Conservation (phyloP, 30 jellyfish, hydroid and myxozoan genomes). For the Chrysaora quinquecirrha region DNA sequence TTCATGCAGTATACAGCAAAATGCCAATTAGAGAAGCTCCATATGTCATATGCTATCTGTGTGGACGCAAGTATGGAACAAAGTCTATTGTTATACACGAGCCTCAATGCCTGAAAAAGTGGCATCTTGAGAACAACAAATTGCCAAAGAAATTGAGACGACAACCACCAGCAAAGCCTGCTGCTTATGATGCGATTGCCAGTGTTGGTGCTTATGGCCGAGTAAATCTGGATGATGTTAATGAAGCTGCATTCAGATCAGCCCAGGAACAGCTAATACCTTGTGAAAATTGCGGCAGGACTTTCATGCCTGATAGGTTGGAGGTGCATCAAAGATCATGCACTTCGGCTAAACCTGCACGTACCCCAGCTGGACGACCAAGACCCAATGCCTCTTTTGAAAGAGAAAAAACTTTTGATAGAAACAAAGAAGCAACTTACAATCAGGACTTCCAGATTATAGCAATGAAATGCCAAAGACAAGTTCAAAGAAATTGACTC, state of each 20-base stretch:
- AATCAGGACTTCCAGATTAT: background rate
- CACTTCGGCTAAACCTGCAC: slow-evolving; percentile 88
- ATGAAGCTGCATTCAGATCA: slow-evolving; percentile 77
- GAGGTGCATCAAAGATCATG: slow-evolving; percentile 90
- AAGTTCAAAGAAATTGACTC: background rate
- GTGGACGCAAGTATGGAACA: slow-evolving; percentile 96
- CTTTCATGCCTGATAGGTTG: slow-evolving; percentile 86
- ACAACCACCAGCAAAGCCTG: slow-evolving; percentile 80
- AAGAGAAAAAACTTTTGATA: slow-evolving; percentile 4
- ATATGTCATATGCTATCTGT: slow-evolving; percentile 87
- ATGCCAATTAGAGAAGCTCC: slow-evolving; percentile 79
- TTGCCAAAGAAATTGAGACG: slow-evolving; percentile 83
- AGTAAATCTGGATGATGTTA: slow-evolving; percentile 70
- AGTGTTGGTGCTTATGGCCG: slow-evolving; percentile 58
- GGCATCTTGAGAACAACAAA: slow-evolving; percentile 86
- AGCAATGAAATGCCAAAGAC: slow-evolving; percentile 4
- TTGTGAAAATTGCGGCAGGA: slow-evolving; percentile 86
- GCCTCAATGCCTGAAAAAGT: slow-evolving; percentile 88
- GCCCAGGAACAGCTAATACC: slow-evolving; percentile 93
- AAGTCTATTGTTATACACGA: slow-evolving; percentile 85
- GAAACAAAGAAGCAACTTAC: background rate
- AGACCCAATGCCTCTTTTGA: slow-evolving; percentile 14
- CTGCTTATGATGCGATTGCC: slow-evolving; percentile 67
- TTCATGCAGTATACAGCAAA: no score
- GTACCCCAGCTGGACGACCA: slow-evolving; percentile 44